phyloP scores from a whole-genome alignment of 2,797 vertebrate genomes.

The Rhadinocentrus ornatus region DNA sequence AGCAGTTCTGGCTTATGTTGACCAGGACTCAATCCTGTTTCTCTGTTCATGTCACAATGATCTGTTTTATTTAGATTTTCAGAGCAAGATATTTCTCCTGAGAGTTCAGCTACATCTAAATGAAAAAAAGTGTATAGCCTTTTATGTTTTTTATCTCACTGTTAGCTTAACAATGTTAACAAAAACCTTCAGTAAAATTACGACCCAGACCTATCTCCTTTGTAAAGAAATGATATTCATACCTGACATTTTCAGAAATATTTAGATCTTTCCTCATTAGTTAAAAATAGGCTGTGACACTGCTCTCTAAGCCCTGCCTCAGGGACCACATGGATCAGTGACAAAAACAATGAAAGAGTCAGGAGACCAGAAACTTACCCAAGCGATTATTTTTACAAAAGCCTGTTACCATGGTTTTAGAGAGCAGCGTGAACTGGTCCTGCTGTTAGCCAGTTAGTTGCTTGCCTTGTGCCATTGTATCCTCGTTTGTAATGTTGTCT shows the following conservation, averaged over 20 bases:
- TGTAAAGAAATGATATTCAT: slow-evolving; percentile 8
- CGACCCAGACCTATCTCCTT: neutral
- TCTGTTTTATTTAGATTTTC: slow-evolving; percentile 1
- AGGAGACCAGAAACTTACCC: slow-evolving; percentile 46
- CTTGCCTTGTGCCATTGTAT: slow-evolving; percentile 18
- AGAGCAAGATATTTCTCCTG: neutral
- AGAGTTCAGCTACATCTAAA: neutral
- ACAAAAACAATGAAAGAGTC: slow-evolving; percentile 48
- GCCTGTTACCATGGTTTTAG: slow-evolving; percentile 58
- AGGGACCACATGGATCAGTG: slow-evolving; percentile 34
- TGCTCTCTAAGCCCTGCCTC: slow-evolving; percentile 33
- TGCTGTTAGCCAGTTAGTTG: slow-evolving; percentile 26
- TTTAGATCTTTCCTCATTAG: slow-evolving; percentile 16
- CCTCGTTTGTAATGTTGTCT: slow-evolving; percentile 9
- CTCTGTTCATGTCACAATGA: slow-evolving; percentile 15
- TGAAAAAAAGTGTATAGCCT: neutral
- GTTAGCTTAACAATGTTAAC: neutral
- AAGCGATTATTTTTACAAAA: slow-evolving; percentile 44
- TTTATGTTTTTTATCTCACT: neutral
- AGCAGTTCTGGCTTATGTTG: slow-evolving; percentile 1
- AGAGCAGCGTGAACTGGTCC: slow-evolving; percentile 21
- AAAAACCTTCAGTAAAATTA: neutral
- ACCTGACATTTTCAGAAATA: slow-evolving; percentile 21
- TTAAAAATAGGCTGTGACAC: slow-evolving; percentile 3
- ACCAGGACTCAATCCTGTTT: slow-evolving; percentile 2